Evolutionary conservation across 2,113 vertebrate genomes (phyloP).

Genomic region (Crocuta crocuta): DNA sequence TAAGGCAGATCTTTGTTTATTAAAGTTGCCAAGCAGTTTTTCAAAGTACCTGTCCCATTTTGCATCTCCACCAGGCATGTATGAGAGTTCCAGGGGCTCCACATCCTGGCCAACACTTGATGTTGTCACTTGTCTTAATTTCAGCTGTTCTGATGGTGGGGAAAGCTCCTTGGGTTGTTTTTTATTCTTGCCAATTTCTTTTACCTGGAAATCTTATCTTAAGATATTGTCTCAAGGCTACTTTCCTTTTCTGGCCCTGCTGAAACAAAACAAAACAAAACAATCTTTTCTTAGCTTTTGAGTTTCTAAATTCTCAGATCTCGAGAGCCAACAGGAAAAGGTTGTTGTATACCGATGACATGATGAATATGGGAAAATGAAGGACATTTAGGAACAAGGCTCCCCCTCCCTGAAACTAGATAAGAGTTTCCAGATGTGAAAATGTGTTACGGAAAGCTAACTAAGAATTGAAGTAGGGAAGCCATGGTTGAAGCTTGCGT

Average conservation of each 20-base stretch:
- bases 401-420: neutral
- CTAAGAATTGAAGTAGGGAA: neutral
- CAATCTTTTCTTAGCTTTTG: neutral
- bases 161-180: neutral
- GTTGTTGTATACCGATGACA: neutral
- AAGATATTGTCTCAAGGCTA: neutral
- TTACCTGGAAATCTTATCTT: neutral
- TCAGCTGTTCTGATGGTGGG: neutral
- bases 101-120: neutral
- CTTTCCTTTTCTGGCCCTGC: neutral
- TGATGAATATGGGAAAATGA: neutral
- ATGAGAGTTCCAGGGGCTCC: neutral
- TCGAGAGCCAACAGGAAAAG: neutral
- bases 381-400: neutral
- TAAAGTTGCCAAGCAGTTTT: neutral
- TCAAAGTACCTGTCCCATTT: neutral
- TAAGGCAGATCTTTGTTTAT: neutral
- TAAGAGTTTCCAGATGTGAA: neutral
- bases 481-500: neutral
- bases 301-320: neutral
- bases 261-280: neutral
- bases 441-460: neutral
- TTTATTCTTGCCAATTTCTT: neutral
- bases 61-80: rapidly evolving
- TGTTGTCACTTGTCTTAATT: neutral